Base-by-base conservation (phyloP, 2,113 vertebrate genomes). In the Trematomus loennbergii region DNA sequence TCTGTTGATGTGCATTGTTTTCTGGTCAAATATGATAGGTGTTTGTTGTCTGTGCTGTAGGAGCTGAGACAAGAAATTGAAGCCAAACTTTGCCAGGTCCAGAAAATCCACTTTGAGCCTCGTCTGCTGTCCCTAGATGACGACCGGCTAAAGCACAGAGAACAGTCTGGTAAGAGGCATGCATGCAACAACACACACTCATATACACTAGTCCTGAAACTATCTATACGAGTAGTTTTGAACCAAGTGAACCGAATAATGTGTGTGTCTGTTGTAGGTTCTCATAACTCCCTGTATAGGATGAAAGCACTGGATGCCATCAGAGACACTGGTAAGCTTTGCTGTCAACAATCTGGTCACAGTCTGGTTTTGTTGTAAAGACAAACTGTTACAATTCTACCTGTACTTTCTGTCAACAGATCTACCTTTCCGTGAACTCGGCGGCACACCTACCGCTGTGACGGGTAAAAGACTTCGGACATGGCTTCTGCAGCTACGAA, bases 251-350 rank as follows among this genome's bases (percentile, higher is more conserved):
- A 29, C 1, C 4, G 12, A 60, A 12, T 25, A 72, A 29, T 73
- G 18, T 88, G 29, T 88, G 20, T 64, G 29, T 78, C 45, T 88
- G 45, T 88, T 82, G 52, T 91, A 99, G 97, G 90, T 81, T 95
- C 95, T 87, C 96, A 93, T 86, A 96, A 97, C 85, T 97, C 97
- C 90, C 73, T 98, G 68, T 98, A 97, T 91, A 95, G 98, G 78
- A 98, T 99, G 97, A 98, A 95, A 94, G 97, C 97, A 0, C 87
- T 99, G 87, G 97, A 99, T 79, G 97, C 97, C 1, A 95, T 98
- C 79, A 95, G 96, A 87, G 96, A 96, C 20, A 95, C 96, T 3
- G 96, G 97, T 98, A 77, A 94, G 93, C 54, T 12, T 62, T 59
- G 6, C 68, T 77, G 13, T 57, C 60, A 65, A 50, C 25, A 20